Base-by-base conservation (phyloP, 2,797 vertebrate genomes). In the Oreochromis grahami region DNA sequence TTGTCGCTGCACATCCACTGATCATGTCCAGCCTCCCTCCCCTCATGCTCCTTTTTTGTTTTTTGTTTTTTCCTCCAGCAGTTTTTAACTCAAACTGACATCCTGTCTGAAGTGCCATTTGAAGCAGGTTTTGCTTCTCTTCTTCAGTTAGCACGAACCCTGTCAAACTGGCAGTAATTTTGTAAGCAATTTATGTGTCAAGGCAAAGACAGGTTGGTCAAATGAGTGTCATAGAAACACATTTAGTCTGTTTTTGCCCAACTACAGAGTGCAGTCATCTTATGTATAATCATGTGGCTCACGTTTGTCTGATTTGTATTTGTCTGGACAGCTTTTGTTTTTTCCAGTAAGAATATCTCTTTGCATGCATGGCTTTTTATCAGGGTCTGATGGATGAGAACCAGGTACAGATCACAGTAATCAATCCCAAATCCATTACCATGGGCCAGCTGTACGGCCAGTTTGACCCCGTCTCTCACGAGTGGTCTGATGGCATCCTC, bases 361-460 rank as follows among this genome's bases (percentile, higher is more conserved):
- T 29, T 74, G 1, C 12, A 15, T 32, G 1, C 29, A 6, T 41
- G 19, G 58, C n/a, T 85, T 34, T 26, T 55, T 32, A 84, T 41
- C 81, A 98, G 97, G 96, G 96, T 6, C 88, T 98, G 85, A 97
- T 98, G 97, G 97, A 98, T 29, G 98, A 98, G 94, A 98, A 98
- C 88, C 96, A 94, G 82, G 98, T 98, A 65, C 97, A 97, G 88
- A 97, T 99, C 85, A 97, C 97, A 24, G 97, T 98, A 13, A 96
- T 98, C 85, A 98, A 99, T 86, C 98, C 98, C 1, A 98, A 98
- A 91, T 97, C 98, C 48, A 93, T 98, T 90, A 98, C 97, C 81
- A 98, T 98, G 98, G 98, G 97, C 4, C 97, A 98, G 78, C 96
- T 98, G 4, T 98, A 98, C 1, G 97, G 98, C n/a, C 97, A 98